Evolutionary conservation across 1,140 invertebrate species (phyloP).

Genomic region (Drosophila mauritiana): DNA sequence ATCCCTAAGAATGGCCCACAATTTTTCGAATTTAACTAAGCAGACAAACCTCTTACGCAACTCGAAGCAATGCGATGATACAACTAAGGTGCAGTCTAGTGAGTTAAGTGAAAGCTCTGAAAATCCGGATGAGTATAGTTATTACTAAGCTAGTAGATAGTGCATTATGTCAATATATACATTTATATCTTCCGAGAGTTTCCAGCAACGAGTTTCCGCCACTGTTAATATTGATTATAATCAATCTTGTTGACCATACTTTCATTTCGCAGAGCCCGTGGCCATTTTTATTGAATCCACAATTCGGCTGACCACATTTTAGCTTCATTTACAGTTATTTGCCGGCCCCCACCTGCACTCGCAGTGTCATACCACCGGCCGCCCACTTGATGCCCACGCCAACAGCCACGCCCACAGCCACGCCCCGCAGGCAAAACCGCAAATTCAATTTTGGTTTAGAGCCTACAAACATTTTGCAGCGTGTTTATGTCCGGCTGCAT

Average conservation of each 20-base stretch:
- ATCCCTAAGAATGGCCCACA: not conserved
- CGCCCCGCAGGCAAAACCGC: constrained; percentile 48
- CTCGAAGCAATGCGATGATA: not conserved
- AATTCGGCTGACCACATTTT: constrained; percentile 67
- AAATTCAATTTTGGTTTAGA: constrained; percentile 78
- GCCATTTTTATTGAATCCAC: constrained; percentile 42
- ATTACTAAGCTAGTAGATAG: not conserved
- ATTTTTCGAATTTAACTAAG: not conserved
- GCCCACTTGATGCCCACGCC: constrained; percentile 1
- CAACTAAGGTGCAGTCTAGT: too few species aligned
- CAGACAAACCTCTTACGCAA: not conserved
- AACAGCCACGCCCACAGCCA: constrained; percentile 14
- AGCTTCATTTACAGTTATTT: constrained; percentile 80
- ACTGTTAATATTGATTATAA: constrained; percentile 1
- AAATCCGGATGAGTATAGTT: not conserved
- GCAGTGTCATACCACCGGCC: not conserved
- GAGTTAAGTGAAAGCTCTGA: not conserved
- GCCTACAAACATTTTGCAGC: constrained; percentile 67
- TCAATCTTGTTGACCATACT: constrained; percentile 24
- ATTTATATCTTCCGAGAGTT: not conserved
- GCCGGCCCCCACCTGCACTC: constrained; percentile 30
- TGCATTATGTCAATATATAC: too few species aligned
- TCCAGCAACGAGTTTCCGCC: not conserved
- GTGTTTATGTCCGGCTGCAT: constrained; percentile 53
- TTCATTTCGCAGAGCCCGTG: too few species aligned